phyloP scores from a whole-genome alignment of 2,113 vertebrate species.

The Cercocebus atys region DNA sequence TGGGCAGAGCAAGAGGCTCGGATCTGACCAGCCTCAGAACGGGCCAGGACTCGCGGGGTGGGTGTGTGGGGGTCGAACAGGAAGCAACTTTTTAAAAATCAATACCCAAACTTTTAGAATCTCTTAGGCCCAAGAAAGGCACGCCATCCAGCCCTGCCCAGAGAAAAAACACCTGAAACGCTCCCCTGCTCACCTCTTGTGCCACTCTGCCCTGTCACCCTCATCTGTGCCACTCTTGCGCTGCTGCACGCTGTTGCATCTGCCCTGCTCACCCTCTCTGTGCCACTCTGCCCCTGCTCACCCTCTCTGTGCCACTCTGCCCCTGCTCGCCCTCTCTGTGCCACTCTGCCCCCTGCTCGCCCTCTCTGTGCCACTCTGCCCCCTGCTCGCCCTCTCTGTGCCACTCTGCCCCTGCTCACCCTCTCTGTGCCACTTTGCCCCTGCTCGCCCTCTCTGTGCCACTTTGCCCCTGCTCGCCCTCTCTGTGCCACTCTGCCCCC shows the following conservation, averaged over 20 bases:
- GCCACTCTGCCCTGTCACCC: not conserved
- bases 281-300: accelerated
- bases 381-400: accelerated
- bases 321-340: accelerated
- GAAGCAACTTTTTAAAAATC: not conserved
- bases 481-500: not conserved
- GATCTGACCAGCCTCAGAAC: too few relatives aligned
- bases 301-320: not conserved
- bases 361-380: not conserved
- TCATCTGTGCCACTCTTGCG: not conserved
- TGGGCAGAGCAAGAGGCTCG: not conserved
- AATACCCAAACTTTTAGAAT: not conserved
- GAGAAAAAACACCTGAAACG: not conserved
- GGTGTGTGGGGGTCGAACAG: not conserved
- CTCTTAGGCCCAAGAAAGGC: not conserved
- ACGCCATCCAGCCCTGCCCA: too few relatives aligned
- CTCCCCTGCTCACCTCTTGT: accelerated
- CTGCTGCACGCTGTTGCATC: too few relatives aligned
- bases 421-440: too few relatives aligned
- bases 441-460: too few relatives aligned
- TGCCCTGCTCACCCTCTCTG: accelerated
- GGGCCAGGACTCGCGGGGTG: too few relatives aligned
- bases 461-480: too few relatives aligned
- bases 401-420: not conserved
- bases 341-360: not conserved